phyloP scores from a whole-genome alignment of 2,113 vertebrate species.

The Leptosomus discolor region DNA sequence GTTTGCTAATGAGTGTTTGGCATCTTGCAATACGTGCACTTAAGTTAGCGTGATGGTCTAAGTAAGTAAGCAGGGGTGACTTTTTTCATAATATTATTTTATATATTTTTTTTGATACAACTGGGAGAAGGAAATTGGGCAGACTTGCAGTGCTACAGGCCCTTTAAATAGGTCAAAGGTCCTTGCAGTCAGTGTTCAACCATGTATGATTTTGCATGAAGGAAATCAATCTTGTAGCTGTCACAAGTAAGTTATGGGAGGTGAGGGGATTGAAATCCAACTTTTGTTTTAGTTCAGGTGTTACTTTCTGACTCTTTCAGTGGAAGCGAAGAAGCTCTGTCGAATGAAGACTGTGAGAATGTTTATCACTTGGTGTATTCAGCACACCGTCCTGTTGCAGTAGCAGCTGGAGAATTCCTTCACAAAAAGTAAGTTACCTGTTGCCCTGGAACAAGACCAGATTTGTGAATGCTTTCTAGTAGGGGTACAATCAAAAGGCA shows the following conservation, averaged over 20 bases:
- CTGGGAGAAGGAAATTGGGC: neutral
- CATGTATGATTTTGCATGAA: neutral
- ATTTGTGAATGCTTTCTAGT: neutral
- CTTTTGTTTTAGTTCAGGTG: conserved; percentile 3
- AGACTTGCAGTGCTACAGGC: neutral
- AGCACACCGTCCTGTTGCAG: conserved; percentile 94
- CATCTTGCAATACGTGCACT: neutral
- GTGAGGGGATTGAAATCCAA: neutral
- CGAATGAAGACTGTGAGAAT: conserved; percentile 99
- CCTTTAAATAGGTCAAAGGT: neutral
- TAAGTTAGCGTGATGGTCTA: neutral
- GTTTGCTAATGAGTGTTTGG: neutral
- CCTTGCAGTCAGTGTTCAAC: neutral
- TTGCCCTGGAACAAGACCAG: neutral
- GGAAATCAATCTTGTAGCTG: neutral
- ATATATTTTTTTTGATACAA: neutral
- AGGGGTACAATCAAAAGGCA: neutral
- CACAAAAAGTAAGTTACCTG: conserved; percentile 89
- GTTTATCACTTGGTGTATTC: conserved; percentile 99
- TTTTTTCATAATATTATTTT: neutral
- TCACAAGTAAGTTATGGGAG: neutral
- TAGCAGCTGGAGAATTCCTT: conserved; percentile 96
- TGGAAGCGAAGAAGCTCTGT: conserved; percentile 96
- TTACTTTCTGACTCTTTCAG: conserved; percentile 75
- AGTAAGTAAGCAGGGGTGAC: neutral